phyloP scores from a whole-genome alignment of 2,113 vertebrate species.

The Sakesphorus luctuosus region DNA sequence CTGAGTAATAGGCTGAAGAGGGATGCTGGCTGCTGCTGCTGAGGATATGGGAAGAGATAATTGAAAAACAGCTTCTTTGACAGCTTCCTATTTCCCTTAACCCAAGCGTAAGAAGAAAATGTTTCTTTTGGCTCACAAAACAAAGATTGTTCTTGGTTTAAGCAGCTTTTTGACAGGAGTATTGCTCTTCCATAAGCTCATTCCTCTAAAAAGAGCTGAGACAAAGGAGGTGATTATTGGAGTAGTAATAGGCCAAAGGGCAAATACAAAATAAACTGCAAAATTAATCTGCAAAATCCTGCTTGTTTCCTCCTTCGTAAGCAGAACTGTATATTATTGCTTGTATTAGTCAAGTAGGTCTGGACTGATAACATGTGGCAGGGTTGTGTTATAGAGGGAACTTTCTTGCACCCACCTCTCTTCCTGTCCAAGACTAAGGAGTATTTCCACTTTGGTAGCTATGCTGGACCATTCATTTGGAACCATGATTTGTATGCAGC shows the following conservation, averaged over 20 bases:
- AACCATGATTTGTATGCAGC: background rate
- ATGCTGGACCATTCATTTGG: background rate
- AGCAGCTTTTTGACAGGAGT: background rate
- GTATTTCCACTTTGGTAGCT: background rate
- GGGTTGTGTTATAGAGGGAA: background rate
- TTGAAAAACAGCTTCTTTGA: background rate
- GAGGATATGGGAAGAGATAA: background rate
- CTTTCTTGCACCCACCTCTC: background rate
- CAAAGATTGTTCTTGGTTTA: background rate
- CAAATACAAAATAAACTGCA: background rate
- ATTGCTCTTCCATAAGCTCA: background rate
- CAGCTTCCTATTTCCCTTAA: background rate
- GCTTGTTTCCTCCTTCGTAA: background rate
- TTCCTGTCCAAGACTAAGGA: background rate
- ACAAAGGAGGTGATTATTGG: background rate
- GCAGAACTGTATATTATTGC: background rate
- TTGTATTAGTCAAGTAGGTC: background rate
- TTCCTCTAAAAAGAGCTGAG: background rate
- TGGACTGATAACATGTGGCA: background rate
- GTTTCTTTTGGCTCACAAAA: background rate
- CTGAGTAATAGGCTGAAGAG: background rate
- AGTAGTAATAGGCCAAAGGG: background rate
- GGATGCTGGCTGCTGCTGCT: background rate
- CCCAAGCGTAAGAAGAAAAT: background rate
- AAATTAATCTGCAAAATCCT: background rate